Conservation (phyloP, 2,113 vertebrate genomes). For the Sciurus niger region DNA sequence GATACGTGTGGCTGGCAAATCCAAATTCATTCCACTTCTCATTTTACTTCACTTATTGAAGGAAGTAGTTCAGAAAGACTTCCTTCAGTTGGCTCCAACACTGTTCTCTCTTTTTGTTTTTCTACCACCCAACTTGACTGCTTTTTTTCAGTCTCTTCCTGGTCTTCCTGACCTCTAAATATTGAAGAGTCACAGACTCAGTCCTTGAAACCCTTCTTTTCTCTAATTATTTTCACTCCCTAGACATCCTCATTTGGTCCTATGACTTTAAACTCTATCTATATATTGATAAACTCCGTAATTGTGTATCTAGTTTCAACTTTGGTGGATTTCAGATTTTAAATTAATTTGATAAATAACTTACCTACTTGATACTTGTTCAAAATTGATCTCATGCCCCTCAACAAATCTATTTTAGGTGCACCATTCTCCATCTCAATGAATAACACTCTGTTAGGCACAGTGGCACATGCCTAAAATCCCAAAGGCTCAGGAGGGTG, state of each 20-base stretch:
- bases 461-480: too few species aligned
- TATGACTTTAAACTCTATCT: background rate
- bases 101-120: background rate
- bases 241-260: background rate
- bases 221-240: background rate
- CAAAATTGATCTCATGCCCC: background rate
- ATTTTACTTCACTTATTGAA: background rate
- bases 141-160: background rate
- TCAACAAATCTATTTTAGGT: background rate
- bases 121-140: background rate
- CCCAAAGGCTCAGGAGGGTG: too few species aligned
- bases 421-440: background rate
- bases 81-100: background rate
- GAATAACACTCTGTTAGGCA: background rate
- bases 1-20: background rate
- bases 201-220: background rate
- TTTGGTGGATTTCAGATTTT: slow-evolving; percentile 15
- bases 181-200: background rate
- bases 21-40: background rate
- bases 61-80: background rate
- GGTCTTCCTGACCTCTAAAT: background rate
- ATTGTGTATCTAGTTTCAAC: background rate
- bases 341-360: background rate
- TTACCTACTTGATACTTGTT: background rate
- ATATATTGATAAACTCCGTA: background rate